phyloP scores from a whole-genome alignment of 1,140 invertebrate genomes.

The Neuroterus valhalla region DNA sequence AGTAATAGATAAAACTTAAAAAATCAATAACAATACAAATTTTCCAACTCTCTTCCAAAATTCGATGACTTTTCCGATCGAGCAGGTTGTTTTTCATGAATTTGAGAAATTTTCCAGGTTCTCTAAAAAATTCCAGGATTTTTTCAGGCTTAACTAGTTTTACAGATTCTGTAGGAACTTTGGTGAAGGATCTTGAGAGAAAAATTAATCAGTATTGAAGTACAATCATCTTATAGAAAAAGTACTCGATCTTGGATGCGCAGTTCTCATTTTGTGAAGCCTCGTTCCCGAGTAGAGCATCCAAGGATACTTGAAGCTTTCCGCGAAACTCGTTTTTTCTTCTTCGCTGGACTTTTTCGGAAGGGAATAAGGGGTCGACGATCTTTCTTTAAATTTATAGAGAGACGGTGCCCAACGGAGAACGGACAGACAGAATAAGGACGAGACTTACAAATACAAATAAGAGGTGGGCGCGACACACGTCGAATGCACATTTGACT shows the following conservation, averaged over 20 bases:
- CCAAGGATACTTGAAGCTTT: slow-evolving; percentile 8
- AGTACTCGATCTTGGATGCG: not conserved
- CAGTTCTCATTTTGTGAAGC: not conserved
- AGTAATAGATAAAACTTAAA: too few relatives aligned
- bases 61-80: too few relatives aligned
- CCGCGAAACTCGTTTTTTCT: slow-evolving; percentile 1
- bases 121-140: too few relatives aligned
- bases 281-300: not conserved
- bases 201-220: too few relatives aligned
- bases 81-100: too few relatives aligned
- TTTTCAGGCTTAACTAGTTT: too few relatives aligned
- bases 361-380: slow-evolving; percentile 9
- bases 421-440: slow-evolving; percentile 11
- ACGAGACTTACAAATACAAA: not conserved
- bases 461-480: not conserved
- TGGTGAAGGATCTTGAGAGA: too few relatives aligned
- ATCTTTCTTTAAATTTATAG: slow-evolving; percentile 22
- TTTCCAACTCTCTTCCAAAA: too few relatives aligned
- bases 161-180: too few relatives aligned
- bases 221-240: not conserved
- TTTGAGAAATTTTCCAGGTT: too few relatives aligned
- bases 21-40: too few relatives aligned
- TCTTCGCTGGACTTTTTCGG: not conserved
- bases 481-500: not conserved
- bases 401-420: not conserved